Conservation (phyloP, 2,888 invertebrate species). For the Oligia latruncula region DNA sequence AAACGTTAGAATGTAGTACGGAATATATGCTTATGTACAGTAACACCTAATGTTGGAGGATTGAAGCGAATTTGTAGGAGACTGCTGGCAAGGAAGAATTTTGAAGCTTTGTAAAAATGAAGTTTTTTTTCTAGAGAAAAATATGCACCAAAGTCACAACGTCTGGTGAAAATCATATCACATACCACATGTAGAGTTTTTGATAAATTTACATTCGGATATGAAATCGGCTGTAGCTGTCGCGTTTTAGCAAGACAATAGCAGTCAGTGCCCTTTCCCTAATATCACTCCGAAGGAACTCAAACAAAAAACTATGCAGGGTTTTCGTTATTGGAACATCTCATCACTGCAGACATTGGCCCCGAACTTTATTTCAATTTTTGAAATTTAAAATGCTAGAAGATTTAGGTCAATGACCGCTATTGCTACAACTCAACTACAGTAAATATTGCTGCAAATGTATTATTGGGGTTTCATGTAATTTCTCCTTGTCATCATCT, state of each 20-base stretch:
- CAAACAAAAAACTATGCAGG: not conserved
- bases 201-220: not conserved
- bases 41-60: constrained; percentile 21
- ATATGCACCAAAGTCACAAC: too few species aligned
- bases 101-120: not conserved
- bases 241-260: not conserved
- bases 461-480: not conserved
- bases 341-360: not conserved
- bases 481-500: not conserved
- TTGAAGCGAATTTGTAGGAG: not conserved
- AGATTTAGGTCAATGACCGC: not conserved
- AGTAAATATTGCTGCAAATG: not conserved
- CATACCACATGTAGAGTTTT: not conserved
- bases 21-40: constrained; percentile 51
- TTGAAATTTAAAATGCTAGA: not conserved
- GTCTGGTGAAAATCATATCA: not conserved
- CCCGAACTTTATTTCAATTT: not conserved
- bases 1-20: constrained; percentile 61
- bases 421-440: not conserved
- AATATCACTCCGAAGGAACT: not conserved
- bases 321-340: not conserved
- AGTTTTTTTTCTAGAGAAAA: too few species aligned
- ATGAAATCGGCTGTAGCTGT: not conserved
- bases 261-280: not conserved
- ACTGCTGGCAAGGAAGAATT: constrained; percentile 43